A percentile compares a stretch with the other conserved stretches of the same genome.
Conservation (phyloP, 2,113 vertebrate genomes). For the Rhombomys opimus region DNA sequence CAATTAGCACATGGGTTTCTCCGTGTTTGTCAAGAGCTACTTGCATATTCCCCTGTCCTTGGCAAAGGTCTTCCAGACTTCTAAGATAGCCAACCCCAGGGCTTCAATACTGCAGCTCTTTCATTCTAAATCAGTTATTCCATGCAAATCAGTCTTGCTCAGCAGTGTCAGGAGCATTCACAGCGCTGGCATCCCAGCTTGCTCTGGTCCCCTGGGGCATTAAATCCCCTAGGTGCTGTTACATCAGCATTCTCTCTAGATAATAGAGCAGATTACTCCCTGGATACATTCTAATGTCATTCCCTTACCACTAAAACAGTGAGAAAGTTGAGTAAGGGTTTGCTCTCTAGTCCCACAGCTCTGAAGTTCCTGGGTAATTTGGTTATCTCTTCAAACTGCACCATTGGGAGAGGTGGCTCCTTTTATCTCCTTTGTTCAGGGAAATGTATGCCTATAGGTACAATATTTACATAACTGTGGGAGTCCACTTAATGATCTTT, state of each 20-base stretch:
- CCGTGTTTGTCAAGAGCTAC: not conserved
- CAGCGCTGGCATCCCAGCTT: not conserved
- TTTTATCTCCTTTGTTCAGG: not conserved
- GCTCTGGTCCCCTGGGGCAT: no score
- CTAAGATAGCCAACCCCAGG: not conserved
- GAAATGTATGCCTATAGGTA: not conserved
- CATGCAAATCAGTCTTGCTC: not conserved
- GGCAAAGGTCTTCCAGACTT: not conserved
- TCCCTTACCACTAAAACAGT: not conserved
- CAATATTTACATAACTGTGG: not conserved
- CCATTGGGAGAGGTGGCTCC: not conserved
- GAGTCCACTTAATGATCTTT: not conserved
- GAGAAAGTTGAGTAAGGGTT: not conserved
- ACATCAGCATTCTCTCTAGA: not conserved
- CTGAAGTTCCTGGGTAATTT: not conserved
- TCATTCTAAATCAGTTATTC: not conserved
- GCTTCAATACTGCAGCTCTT: not conserved
- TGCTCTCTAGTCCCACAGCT: not conserved
- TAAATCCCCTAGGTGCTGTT: not conserved
- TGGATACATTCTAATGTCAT: not conserved
- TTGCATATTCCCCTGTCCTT: not conserved
- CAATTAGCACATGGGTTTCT: not conserved
- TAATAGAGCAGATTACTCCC: not conserved
- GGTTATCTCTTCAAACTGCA: not conserved
- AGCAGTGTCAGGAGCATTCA: not conserved